Evolutionary conservation across 1,140 invertebrate species (phyloP).

Genomic region (Eueides isabella): DNA sequence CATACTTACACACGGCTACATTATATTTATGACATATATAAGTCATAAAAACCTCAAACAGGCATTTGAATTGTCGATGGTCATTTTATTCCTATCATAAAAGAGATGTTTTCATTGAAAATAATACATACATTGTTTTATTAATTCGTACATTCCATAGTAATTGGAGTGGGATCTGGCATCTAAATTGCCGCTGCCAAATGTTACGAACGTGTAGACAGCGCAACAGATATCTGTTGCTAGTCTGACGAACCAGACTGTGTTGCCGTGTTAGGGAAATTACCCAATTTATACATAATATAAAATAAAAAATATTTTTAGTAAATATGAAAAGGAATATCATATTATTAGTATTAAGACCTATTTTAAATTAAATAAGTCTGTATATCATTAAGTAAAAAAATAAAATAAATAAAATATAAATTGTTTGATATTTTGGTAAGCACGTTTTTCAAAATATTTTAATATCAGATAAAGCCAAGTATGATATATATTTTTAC

Average conservation of each 20-base stretch:
- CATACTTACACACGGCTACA: neutral
- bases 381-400: too few species aligned
- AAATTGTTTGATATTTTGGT: too few species aligned
- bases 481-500: too few species aligned
- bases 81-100: neutral
- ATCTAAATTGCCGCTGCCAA: constrained; percentile 29
- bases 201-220: constrained; percentile 25
- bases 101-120: constrained; percentile 9
- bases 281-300: neutral
- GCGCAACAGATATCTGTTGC: constrained; percentile 35
- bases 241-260: constrained; percentile 17
- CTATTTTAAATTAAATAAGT: too few species aligned
- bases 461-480: too few species aligned
- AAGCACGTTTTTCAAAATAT: too few species aligned
- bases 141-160: constrained; percentile 17
- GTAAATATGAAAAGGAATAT: neutral
- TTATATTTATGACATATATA: neutral
- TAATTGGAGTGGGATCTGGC: constrained; percentile 20
- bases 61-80: neutral
- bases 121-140: constrained; percentile 14
- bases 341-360: too few species aligned
- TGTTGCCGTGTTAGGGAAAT: constrained; percentile 2
- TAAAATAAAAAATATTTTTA: neutral
- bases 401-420: too few species aligned
- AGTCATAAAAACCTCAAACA: neutral